phyloP scores from a whole-genome alignment of 2,113 vertebrate species.

The Cyanistes caeruleus region DNA sequence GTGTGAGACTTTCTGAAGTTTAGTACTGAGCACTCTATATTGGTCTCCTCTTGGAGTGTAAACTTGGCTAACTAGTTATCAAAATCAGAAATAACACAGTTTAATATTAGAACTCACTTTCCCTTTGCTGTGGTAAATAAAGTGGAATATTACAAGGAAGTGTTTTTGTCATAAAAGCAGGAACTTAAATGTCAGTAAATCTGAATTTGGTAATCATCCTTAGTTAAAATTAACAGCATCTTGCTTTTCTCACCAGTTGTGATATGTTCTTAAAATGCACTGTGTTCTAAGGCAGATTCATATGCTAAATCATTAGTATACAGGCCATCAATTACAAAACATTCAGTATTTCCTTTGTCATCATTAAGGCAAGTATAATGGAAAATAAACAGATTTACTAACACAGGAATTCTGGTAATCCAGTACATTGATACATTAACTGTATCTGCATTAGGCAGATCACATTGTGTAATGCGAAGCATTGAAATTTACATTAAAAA shows the following conservation, averaged over 20 bases:
- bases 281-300: background rate
- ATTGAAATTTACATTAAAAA: background rate
- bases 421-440: background rate
- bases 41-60: background rate
- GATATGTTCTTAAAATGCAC: background rate
- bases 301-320: background rate
- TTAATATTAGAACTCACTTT: background rate
- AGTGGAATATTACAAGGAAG: background rate
- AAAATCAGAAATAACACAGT: background rate
- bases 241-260: background rate
- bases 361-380: background rate
- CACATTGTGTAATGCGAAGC: background rate
- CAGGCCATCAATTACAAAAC: background rate
- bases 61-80: background rate
- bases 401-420: background rate
- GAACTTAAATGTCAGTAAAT: background rate
- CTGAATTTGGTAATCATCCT: background rate
- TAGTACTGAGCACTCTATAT: background rate
- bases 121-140: background rate
- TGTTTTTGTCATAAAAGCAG: background rate
- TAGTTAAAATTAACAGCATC: background rate
- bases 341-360: background rate
- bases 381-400: background rate
- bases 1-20: background rate
- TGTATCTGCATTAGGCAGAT: background rate